Conservation (phyloP, 2,113 vertebrate genomes). For the Dunckerocampus dactyliophorus region DNA sequence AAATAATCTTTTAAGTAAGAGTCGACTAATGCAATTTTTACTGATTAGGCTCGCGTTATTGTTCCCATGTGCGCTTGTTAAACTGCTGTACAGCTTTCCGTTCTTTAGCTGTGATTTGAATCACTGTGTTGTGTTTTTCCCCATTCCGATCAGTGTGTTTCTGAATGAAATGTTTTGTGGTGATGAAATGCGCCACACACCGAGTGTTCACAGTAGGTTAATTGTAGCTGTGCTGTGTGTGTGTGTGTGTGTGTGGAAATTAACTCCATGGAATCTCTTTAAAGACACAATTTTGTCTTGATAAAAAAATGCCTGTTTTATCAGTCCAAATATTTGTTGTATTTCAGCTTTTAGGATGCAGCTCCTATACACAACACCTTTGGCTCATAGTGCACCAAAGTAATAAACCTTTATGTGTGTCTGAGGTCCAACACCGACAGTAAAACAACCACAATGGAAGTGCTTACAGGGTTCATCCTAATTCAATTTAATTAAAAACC, state of each 20-base stretch:
- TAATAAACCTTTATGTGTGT: conserved; percentile 58
- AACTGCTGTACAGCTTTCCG: too few relatives aligned
- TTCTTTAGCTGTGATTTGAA: too few relatives aligned
- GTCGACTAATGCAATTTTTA: too few relatives aligned
- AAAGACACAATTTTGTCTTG: conserved; percentile 2
- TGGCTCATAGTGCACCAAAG: conserved; percentile 32
- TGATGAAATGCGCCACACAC: too few relatives aligned
- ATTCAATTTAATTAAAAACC: conserved; percentile 55
- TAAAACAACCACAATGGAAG: conserved; percentile 33
- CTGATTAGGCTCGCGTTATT: too few relatives aligned
- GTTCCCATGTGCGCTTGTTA: too few relatives aligned
- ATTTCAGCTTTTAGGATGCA: conserved; percentile 16
- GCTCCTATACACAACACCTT: conserved; percentile 20
- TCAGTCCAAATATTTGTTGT: conserved; percentile 25
- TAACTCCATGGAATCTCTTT: neutral
- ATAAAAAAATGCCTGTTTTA: neutral
- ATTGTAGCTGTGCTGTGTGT: neutral
- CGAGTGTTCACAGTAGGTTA: too few relatives aligned
- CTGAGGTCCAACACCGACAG: conserved; percentile 52
- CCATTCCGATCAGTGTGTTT: too few relatives aligned
- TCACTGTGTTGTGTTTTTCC: too few relatives aligned
- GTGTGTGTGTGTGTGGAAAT: neutral
- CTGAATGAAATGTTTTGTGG: too few relatives aligned
- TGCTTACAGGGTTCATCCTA: conserved; percentile 36
- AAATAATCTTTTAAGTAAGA: too few relatives aligned